A percentile compares a stretch with the other conserved stretches of the same genome.
Conservation (phyloP, 2,113 vertebrate species). For the Zootoca vivipara region DNA sequence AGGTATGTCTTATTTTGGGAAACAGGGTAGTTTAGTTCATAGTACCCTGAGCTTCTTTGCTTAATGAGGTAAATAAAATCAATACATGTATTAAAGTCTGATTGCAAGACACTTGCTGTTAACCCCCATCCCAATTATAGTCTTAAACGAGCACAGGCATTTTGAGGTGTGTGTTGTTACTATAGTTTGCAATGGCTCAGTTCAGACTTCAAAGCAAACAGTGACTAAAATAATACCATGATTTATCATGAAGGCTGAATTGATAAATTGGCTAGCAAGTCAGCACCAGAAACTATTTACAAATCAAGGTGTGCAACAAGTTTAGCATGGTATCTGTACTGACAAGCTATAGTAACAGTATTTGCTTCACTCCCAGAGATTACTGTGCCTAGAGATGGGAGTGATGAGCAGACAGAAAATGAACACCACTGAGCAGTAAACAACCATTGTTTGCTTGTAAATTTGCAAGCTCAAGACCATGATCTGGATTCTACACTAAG, state of each 20-base stretch:
- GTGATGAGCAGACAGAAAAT: not conserved
- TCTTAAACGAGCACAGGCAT: not conserved
- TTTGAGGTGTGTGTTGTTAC: not conserved
- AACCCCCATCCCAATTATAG: not conserved
- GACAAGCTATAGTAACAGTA: not conserved
- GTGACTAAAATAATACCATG: not conserved
- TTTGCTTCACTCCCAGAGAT: not conserved
- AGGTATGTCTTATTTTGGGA: too few relatives aligned
- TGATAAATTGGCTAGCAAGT: not conserved
- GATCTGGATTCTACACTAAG: not conserved
- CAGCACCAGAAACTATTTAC: not conserved
- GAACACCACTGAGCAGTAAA: not conserved
- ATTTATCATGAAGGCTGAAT: not conserved
- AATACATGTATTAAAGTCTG: not conserved
- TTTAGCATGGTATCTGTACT: not conserved
- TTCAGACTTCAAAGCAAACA: not conserved
- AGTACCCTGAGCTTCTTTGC: not conserved
- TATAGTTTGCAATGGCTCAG: not conserved
- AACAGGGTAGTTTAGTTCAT: too few relatives aligned
- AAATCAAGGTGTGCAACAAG: not conserved
- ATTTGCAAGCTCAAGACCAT: not conserved
- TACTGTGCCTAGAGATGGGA: not conserved
- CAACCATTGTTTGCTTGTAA: not conserved
- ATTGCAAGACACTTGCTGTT: too few relatives aligned
- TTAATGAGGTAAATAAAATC: not conserved